A percentile compares a stretch with the other conserved stretches of the same genome.
Evolutionary conservation across 2,797 vertebrate genomes (phyloP).

Genomic region (Yasuhikotakia modesta): DNA sequence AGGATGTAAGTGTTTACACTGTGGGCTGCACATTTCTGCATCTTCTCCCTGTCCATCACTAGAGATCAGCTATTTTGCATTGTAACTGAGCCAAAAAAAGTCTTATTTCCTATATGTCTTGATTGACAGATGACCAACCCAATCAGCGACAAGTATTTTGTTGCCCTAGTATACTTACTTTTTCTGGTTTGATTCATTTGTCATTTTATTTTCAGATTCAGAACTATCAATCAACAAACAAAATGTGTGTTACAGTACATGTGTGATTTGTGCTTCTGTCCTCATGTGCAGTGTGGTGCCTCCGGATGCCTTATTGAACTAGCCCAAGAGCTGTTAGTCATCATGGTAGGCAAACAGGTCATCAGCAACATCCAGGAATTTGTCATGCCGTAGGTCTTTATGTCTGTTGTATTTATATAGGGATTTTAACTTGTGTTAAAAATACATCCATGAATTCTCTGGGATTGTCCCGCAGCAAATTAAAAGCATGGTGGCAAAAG

Average conservation of each 20-base stretch:
- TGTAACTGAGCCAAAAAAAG: too few relatives aligned
- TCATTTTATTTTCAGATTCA: too few relatives aligned
- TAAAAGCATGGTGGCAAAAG: slow-evolving; percentile 78
- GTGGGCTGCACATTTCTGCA: not conserved
- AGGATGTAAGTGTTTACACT: slow-evolving; percentile 73
- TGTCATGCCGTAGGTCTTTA: slow-evolving; percentile 74
- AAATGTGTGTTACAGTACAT: not conserved
- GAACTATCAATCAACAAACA: not conserved
- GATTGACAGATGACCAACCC: too few relatives aligned
- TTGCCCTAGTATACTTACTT: too few relatives aligned
- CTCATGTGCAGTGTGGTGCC: slow-evolving; percentile 73
- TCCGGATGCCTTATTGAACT: slow-evolving; percentile 82
- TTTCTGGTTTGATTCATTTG: too few relatives aligned
- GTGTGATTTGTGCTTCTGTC: slow-evolving; percentile 31
- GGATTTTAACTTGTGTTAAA: not conserved
- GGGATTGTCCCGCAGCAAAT: slow-evolving; percentile 69
- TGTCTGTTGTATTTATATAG: not conserved
- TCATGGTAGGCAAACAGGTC: slow-evolving; percentile 84
- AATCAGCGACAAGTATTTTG: too few relatives aligned
- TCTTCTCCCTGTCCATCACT: not conserved
- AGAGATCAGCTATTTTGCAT: too few relatives aligned
- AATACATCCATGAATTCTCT: not conserved
- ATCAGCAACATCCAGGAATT: slow-evolving; percentile 83
- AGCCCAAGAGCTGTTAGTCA: slow-evolving; percentile 82
- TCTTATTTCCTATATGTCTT: too few relatives aligned